Evolutionary conservation across 1,140 invertebrate species (phyloP).

Genomic region (Drosophila oshimai): DNA sequence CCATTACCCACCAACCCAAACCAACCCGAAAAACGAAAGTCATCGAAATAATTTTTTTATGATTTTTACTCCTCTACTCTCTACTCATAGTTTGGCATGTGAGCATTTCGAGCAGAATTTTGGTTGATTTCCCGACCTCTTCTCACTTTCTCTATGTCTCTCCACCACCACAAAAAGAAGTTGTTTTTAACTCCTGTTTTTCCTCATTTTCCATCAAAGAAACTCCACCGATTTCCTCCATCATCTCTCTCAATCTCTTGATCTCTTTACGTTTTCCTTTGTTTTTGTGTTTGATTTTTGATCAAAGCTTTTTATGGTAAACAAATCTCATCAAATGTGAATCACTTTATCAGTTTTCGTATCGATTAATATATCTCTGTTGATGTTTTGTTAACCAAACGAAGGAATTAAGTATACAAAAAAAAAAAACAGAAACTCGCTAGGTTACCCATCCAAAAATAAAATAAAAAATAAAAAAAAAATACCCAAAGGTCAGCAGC

Average conservation of each 20-base stretch:
- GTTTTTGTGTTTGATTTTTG: slow-evolving; percentile 41
- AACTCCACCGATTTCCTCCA: slow-evolving; percentile 4
- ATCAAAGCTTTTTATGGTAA: slow-evolving; percentile 74
- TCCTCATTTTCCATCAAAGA: slow-evolving; percentile 36
- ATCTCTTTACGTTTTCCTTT: slow-evolving; percentile 28
- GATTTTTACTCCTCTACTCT: slow-evolving; percentile 1
- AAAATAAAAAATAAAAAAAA: slow-evolving; percentile 20
- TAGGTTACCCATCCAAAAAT: slow-evolving; percentile 18
- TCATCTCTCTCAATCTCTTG: slow-evolving; percentile 16
- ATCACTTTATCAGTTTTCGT: slow-evolving; percentile 35
- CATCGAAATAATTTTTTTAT: slow-evolving; percentile 18
- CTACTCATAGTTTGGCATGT: slow-evolving; percentile 20
- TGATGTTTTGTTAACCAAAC: slow-evolving; percentile 34
- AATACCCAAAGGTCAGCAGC: slow-evolving; percentile 35
- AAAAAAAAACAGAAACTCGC: slow-evolving; percentile 27
- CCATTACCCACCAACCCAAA: slow-evolving; percentile 41
- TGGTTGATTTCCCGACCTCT: slow-evolving; percentile 6
- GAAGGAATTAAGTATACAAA: slow-evolving; percentile 32
- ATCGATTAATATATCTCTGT: slow-evolving; percentile 26
- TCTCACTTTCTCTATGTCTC: slow-evolving; percentile 18
- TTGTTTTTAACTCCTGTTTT: slow-evolving; percentile 14
- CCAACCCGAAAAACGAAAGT: slow-evolving; percentile 40
- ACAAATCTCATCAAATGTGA: slow-evolving; percentile 50
- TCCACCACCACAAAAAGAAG: slow-evolving; percentile 47
- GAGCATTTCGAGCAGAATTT: slow-evolving; percentile 13